These are phyloP conservation scores for Apis dorsata DNA, from an alignment of 1,140 invertebrate species.

Conservation along the genomic window DNA sequence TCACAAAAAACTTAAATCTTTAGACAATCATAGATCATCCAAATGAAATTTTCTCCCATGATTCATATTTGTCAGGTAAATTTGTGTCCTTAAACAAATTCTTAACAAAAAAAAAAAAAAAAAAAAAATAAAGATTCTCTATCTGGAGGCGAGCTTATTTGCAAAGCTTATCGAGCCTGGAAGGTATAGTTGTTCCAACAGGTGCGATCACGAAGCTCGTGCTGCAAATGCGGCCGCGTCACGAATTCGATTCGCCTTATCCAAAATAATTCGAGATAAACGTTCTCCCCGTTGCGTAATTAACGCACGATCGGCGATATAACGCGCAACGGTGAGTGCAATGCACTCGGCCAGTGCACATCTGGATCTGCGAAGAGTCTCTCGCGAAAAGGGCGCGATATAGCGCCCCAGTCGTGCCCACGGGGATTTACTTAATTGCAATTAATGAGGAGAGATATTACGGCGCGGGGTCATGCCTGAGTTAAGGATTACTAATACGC, in stretches of 20 bases:
- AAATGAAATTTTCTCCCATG: neutral
- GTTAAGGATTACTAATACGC: constrained; percentile 78
- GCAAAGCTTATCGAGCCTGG: neutral
- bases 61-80: neutral
- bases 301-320: neutral
- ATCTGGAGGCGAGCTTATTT: neutral
- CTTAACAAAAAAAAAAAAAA: neutral
- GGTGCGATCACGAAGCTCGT: neutral
- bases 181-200: neutral
- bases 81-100: neutral
- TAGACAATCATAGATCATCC: neutral
- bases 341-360: neutral
- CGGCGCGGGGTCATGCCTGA: constrained; percentile 69
- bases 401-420: constrained; percentile 69
- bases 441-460: constrained; percentile 79
- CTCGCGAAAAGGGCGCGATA: constrained; percentile 57
- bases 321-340: neutral
- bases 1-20: too few relatives aligned
- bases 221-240: neutral
- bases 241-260: neutral
- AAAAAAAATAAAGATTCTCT: neutral
- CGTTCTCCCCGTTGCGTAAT: constrained; percentile 8
- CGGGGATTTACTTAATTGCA: constrained; percentile 79
- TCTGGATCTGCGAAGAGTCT: neutral
- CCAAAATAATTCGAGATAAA: neutral